phyloP scores from a whole-genome alignment of 2,113 vertebrate genomes.

The Drymodes brunneopygia region DNA sequence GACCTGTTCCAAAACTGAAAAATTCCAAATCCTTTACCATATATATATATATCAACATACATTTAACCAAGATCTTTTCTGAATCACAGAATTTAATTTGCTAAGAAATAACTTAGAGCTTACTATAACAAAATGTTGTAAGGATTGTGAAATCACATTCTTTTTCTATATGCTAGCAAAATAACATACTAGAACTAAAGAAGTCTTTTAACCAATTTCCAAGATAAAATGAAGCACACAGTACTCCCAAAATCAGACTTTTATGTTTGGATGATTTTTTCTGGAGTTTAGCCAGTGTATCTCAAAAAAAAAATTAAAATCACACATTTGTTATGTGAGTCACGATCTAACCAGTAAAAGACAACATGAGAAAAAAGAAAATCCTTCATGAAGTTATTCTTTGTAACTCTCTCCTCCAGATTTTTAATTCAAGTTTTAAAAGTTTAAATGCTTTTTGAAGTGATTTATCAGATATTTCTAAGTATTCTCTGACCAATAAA shows the following conservation, averaged over 20 bases:
- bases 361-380: conserved; percentile 38
- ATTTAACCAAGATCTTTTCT: background rate
- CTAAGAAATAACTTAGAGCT: background rate
- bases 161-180: background rate
- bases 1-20: background rate
- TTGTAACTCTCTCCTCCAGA: background rate
- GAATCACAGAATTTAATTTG: background rate
- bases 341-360: conserved; percentile 32
- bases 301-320: background rate
- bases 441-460: background rate
- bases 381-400: background rate
- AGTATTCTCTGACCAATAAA: background rate
- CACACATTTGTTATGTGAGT: conserved; percentile 52
- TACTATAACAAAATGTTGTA: background rate
- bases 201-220: background rate
- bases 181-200: background rate
- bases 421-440: background rate
- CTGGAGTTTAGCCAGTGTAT: conserved; percentile 19
- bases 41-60: background rate
- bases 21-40: background rate
- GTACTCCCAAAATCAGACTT: background rate
- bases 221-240: background rate
- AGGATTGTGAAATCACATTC: background rate
- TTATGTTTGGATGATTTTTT: background rate
- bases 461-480: background rate